A percentile compares a stretch with the other conserved stretches of the same genome.
These are phyloP conservation scores for Cisticola juncidis DNA, from an alignment of 2,113 vertebrate genomes.

Conservation along the genomic window DNA sequence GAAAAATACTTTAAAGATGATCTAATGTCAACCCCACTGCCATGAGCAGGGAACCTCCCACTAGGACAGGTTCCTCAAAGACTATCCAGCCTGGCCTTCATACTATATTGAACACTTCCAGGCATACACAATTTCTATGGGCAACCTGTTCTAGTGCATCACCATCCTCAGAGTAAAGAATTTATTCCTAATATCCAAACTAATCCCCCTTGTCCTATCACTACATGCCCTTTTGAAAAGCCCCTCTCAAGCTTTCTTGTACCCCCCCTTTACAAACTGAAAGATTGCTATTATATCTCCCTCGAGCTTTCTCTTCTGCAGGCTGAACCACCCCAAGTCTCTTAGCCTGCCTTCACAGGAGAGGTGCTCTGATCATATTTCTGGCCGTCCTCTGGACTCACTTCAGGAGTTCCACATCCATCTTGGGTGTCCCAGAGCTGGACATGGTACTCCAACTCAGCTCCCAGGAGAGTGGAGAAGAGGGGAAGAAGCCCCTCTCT, in stretches of 20 bases:
- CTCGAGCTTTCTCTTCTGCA: not conserved
- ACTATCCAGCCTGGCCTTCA: not conserved
- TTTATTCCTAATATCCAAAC: not conserved
- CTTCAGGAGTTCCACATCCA: not conserved
- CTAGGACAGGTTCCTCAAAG: not conserved
- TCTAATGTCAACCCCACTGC: not conserved
- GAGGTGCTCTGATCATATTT: not conserved
- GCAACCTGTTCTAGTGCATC: not conserved
- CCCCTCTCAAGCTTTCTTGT: not conserved
- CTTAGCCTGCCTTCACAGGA: not conserved
- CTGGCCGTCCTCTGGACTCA: not conserved
- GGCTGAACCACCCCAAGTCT: not conserved
- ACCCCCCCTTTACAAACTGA: accelerated
- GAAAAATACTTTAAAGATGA: not conserved
- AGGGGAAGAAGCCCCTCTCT: not conserved
- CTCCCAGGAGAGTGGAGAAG: too few species aligned
- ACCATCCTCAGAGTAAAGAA: not conserved
- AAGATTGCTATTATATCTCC: not conserved
- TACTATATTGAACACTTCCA: not conserved
- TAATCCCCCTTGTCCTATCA: not conserved
- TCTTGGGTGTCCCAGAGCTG: too few species aligned
- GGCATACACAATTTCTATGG: not conserved
- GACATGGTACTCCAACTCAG: not conserved
- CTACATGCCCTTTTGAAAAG: not conserved
- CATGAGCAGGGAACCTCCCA: too few species aligned